Evolutionary conservation across 2,888 invertebrate genomes (phyloP), one percentile per base, ranked within the genome.

Genomic region (Cenopis cana): DNA sequence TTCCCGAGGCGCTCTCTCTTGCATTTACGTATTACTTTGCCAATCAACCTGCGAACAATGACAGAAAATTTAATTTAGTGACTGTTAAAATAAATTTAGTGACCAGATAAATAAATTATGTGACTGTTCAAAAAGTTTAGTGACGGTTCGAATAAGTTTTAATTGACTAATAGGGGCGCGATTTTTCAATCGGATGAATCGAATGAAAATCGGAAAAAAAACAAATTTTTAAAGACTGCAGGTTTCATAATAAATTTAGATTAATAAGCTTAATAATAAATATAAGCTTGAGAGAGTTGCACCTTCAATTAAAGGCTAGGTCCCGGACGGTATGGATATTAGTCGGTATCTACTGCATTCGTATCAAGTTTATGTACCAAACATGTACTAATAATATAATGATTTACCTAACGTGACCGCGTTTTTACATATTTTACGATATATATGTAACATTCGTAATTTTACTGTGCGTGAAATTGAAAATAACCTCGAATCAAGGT

Each of bases 21-120:
- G 83, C 87, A 87, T 88, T 84, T 85, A 85, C 73, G 33, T 38
- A 67, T 50, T 57, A 61, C 64, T 55, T 72, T 72, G 59, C 75
- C 77, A 80, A 81, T 78, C 79, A 68, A 76, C 78, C 84, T 83
- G 83, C 4, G 62, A 82, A 84, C 77, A 82, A 81, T 57, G 46
- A 61, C 33, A 62, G 52, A 64, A 64, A 52, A 12, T 33, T 0
- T 8, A 33, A 8, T 33, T 33, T 33, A 29, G 49, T 49, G 46
- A 49, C 12, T 4, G n/a, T 59, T 29, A 5, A 60, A 6, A 57
- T 38, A 60, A 24, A 20, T n/a, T 20, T 29, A 20, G 11, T 59
- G 20, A 36, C 36, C 0, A 36, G 20, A 20, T 12, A 20, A 52
- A 20, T 20, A n/a, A 52, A 50, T 50, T 50, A 14, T 14, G 49